Conservation (phyloP, 2,113 vertebrate species). For the Pleuronectes platessa region DNA sequence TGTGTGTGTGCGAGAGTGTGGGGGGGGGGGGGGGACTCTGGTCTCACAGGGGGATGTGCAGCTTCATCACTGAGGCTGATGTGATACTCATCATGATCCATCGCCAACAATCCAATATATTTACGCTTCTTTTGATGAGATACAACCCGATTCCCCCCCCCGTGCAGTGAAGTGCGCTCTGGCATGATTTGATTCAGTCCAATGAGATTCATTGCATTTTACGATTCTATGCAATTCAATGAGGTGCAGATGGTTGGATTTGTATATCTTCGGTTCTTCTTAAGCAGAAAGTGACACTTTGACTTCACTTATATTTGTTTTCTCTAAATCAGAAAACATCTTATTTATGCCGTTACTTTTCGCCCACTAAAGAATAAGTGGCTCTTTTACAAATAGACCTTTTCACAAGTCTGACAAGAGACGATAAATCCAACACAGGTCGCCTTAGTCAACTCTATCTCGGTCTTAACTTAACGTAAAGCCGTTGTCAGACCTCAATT, state of each 20-base stretch:
- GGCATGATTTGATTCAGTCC: neutral
- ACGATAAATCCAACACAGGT: no score
- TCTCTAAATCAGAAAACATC: neutral
- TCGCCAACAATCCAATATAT: neutral
- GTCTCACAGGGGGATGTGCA: slow-evolving; percentile 7
- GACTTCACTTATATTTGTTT: neutral
- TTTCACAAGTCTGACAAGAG: no score
- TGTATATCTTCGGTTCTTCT: neutral
- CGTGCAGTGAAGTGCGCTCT: no score
- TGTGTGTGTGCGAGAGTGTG: no score
- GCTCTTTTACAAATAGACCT: no score
- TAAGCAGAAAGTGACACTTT: neutral
- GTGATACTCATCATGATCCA: neutral
- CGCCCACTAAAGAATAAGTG: no score
- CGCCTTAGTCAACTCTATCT: no score
- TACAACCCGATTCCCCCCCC: neutral
- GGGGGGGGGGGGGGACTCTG: slow-evolving; percentile 21
- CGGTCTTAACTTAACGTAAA: no score
- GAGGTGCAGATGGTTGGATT: neutral
- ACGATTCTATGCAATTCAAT: neutral
- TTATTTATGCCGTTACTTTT: neutral
- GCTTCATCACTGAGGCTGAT: neutral
- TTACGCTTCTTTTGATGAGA: neutral
- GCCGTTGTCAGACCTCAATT: no score
- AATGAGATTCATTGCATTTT: neutral